Conservation (phyloP, 2,888 invertebrate genomes). For the Blastobasis adustella region DNA sequence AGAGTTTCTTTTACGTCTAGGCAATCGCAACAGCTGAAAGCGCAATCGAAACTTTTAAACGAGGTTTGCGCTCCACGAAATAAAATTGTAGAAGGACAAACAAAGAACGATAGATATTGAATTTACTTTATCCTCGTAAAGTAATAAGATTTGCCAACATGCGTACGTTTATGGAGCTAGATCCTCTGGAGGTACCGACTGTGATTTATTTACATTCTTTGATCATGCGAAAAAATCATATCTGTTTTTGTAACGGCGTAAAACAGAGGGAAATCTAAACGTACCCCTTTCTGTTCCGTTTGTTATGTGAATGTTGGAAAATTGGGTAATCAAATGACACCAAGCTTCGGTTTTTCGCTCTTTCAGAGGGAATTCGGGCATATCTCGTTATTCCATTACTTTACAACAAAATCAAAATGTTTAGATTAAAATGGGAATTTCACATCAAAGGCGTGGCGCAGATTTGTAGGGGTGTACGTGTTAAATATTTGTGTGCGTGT, state of each 20-base stretch:
- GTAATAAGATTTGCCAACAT: constrained; percentile 61
- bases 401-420: no score
- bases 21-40: constrained; percentile 1
- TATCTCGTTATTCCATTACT: no score
- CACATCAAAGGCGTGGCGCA: no score
- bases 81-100: constrained; percentile 42
- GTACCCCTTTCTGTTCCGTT: not conserved
- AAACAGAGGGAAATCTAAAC: constrained; percentile 14
- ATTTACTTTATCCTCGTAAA: constrained; percentile 55
- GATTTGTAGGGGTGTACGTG: no score
- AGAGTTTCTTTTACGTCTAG: no score
- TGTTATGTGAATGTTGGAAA: not conserved
- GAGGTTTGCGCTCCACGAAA: constrained; percentile 25
- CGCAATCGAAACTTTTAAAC: constrained; percentile 15
- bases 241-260: constrained; percentile 5
- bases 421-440: no score
- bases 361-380: no score
- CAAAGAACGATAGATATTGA: constrained; percentile 52
- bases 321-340: not conserved
- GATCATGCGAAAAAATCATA: constrained; percentile 36
- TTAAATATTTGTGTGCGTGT: no score
- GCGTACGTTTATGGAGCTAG: constrained; percentile 45
- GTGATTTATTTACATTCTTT: constrained; percentile 43
- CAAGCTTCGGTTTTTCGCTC: no score
- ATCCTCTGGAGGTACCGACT: constrained; percentile 17